A percentile compares a stretch with the other conserved stretches of the same genome.
Evolutionary conservation across 1,140 invertebrate species (phyloP).

Genomic region (Vanessa tameamea): DNA sequence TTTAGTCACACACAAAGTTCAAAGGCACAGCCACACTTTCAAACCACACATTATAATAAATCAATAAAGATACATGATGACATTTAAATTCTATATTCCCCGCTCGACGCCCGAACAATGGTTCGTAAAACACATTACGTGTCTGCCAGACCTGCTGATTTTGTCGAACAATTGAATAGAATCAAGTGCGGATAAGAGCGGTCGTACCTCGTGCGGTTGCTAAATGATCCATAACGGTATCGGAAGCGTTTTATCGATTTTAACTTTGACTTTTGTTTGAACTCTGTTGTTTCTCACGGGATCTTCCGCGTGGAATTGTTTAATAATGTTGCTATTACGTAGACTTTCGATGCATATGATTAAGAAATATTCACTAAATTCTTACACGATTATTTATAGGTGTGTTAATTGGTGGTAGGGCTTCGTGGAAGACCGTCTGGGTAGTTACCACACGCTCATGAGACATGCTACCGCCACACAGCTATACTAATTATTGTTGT

Average conservation of each 20-base stretch:
- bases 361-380: too few species aligned
- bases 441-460: too few species aligned
- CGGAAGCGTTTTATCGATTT: too few species aligned
- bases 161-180: conserved; percentile 26
- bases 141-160: conserved; percentile 14
- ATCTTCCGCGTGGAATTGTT: not conserved
- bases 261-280: not conserved
- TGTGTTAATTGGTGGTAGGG: too few species aligned
- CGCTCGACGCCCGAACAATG: conserved; percentile 27
- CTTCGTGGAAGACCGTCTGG: too few species aligned
- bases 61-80: conserved; percentile 8
- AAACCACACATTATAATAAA: not conserved
- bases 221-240: conserved; percentile 18
- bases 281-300: not conserved
- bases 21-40: not conserved
- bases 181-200: conserved; percentile 18
- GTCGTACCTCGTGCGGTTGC: conserved; percentile 1
- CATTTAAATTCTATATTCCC: conserved; percentile 23
- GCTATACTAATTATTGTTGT: too few species aligned
- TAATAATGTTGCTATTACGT: not conserved
- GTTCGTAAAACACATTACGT: conserved; percentile 36
- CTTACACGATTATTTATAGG: too few species aligned
- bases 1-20: not conserved
- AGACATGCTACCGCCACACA: too few species aligned
- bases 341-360: too few species aligned